Conservation (phyloP, 2,113 vertebrate species). For the Carettochelys insculpta region DNA sequence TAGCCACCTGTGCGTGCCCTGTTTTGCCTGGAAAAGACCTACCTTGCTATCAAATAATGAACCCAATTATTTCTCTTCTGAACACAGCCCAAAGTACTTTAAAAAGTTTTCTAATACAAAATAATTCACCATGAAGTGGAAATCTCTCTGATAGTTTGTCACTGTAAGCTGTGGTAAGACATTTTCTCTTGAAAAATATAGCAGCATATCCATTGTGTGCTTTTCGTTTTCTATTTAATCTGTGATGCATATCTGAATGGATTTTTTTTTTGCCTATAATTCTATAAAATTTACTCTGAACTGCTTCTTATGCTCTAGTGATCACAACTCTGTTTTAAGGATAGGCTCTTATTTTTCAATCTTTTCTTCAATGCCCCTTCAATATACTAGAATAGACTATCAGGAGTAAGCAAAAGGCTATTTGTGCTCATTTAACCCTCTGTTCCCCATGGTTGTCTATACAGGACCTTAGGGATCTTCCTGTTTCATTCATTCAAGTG, state of each 20-base stretch:
- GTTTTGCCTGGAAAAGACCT: slow-evolving; percentile 26
- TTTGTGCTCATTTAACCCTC: slow-evolving; percentile 53
- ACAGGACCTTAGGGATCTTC: neutral
- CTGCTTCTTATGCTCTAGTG: slow-evolving; percentile 53
- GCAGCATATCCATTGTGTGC: neutral
- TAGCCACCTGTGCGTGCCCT: slow-evolving; percentile 20
- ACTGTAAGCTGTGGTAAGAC: slow-evolving; percentile 52
- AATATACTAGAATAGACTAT: slow-evolving; percentile 9
- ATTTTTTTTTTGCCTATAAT: slow-evolving; percentile 68
- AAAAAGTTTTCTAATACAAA: slow-evolving; percentile 60
- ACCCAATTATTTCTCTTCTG: slow-evolving; percentile 45
- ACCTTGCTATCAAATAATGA: slow-evolving; percentile 48
- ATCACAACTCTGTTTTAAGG: slow-evolving; percentile 63
- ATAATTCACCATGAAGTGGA: slow-evolving; percentile 65
- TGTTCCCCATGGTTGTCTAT: neutral
- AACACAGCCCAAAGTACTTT: slow-evolving; percentile 52
- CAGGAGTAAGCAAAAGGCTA: neutral
- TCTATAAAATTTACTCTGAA: slow-evolving; percentile 65
- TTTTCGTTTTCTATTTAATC: slow-evolving; percentile 70
- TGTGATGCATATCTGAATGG: slow-evolving; percentile 66
- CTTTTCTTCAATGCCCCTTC: slow-evolving; percentile 47
- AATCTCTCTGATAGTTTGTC: slow-evolving; percentile 65
- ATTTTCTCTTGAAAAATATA: slow-evolving; percentile 57
- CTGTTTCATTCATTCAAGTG: neutral
- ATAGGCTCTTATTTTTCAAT: slow-evolving; percentile 58